phyloP scores from a whole-genome alignment of 2,113 vertebrate species.

The Pelecanus crispus region DNA sequence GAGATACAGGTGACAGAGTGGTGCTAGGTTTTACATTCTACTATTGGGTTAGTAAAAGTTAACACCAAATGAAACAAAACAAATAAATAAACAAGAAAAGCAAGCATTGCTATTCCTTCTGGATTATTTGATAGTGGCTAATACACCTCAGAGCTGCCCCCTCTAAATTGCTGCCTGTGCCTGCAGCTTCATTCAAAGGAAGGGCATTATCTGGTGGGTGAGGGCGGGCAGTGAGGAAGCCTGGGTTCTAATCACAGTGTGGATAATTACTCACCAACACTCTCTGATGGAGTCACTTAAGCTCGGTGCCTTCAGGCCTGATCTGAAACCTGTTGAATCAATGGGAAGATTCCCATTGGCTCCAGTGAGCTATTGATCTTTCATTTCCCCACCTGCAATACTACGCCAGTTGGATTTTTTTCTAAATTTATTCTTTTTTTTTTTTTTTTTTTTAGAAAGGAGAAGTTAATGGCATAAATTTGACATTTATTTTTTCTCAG shows the following conservation, averaged over 20 bases:
- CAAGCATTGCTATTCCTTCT: background rate
- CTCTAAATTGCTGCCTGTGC: background rate
- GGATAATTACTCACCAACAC: slow-evolving; percentile 54
- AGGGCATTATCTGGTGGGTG: background rate
- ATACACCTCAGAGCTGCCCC: background rate
- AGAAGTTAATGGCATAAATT: background rate
- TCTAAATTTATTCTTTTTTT: background rate
- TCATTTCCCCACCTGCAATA: background rate
- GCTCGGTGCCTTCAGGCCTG: background rate
- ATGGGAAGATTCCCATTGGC: background rate
- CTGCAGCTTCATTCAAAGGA: background rate
- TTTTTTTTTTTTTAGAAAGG: background rate
- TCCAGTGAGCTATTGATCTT: slow-evolving; percentile 9
- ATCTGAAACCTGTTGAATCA: slow-evolving; percentile 33
- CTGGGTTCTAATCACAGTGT: slow-evolving; percentile 7
- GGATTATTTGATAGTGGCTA: background rate
- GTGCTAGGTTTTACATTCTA: background rate
- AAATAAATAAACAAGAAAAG: background rate
- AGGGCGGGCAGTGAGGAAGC: rapidly evolving
- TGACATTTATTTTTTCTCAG: background rate
- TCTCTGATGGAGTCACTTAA: slow-evolving; percentile 51
- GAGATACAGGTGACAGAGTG: background rate
- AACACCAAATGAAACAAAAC: background rate
- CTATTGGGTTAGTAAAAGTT: background rate
- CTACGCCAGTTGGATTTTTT: background rate